Base-by-base conservation (phyloP, 1,140 invertebrate species). In the Ctenoplectra terminalis region DNA sequence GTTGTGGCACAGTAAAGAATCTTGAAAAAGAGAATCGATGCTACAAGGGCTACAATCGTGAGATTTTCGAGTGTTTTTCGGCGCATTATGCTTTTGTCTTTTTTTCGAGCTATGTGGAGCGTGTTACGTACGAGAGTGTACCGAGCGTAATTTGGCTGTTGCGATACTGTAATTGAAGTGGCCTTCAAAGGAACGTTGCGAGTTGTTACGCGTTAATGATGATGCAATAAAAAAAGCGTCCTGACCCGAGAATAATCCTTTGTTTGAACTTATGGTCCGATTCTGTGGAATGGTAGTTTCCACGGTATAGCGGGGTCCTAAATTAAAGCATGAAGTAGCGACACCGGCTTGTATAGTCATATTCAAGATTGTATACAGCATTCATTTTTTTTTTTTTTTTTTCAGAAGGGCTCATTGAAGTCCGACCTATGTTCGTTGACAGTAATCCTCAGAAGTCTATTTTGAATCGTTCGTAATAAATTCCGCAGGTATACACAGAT, bases 101-200 rank as follows among this genome's bases (percentile, higher is more conserved):
- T n/a, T n/a, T 71, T 79, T 79, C 43, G 26, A 79, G 43, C 1
- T 79, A 79, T 79, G 58, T 71, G 76, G 76, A 15, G 56, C 67
- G 67, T 79, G 76, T 48, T 60, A 31, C 43, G 31, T 71, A 61
- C 54, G n/a, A 50, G 76, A 48, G 64, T 78, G n/a, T 17, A 58
- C 66, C 23, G 7, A 56, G 66, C 71, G 66, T 60, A 71, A 79
- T 79, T 79, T 26, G 67, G 43, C 40, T 48, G 66, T 61, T 71
- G 66, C 56, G 37, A 61, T 71, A 79, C 67, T 29, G 46, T 71
- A 79, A 79, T 79, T 79, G 76, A 54, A 79, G 76, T 79, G 67
- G 66, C 34, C 76, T 79, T 50, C 54, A 40, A 50, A 54, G 26
- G 15, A 79, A 79, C 46, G 26, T 61, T 71, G 67, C 67, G 43